Percentiles rank a stretch among this genome's conserved stretches.
Conservation (phyloP, 2,113 vertebrate genomes). For the Sinocyclocheilus maitianheensis region DNA sequence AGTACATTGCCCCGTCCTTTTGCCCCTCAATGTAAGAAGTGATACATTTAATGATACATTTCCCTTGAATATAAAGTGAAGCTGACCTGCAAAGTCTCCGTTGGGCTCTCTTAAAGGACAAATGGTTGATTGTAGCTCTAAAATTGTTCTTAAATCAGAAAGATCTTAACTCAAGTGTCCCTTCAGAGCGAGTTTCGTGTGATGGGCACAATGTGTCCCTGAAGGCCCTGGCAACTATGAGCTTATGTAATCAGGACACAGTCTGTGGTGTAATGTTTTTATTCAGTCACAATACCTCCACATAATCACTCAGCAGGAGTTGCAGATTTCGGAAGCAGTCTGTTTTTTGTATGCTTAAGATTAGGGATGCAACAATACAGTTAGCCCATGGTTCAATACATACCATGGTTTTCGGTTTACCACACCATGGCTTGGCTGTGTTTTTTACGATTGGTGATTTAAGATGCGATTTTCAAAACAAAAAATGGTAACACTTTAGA, state of each 20-base stretch:
- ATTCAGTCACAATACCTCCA: slow-evolving; percentile 18
- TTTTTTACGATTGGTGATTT: too few species aligned
- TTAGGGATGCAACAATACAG: too few species aligned
- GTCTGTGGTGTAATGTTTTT: slow-evolving; percentile 7
- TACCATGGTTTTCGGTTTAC: too few species aligned
- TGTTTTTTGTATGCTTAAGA: not conserved
- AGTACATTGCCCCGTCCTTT: too few species aligned
- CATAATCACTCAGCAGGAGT: slow-evolving; percentile 6
- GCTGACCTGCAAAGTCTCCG: not conserved
- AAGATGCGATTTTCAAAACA: too few species aligned
- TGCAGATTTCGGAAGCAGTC: slow-evolving; percentile 8
- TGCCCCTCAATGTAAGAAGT: not conserved
- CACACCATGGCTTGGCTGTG: too few species aligned
- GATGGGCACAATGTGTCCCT: slow-evolving; percentile 32
- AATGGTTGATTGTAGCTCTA: slow-evolving; percentile 5
- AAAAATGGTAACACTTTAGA: too few species aligned
- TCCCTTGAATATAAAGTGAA: not conserved
- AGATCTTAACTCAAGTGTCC: slow-evolving; percentile 33
- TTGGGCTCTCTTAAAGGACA: not conserved
- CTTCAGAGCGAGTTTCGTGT: not conserved
- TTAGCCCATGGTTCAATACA: too few species aligned
- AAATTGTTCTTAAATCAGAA: not conserved
- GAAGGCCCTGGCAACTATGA: slow-evolving; percentile 12
- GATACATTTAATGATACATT: too few species aligned
- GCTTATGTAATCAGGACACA: slow-evolving; percentile 41